These are phyloP conservation scores for Daphoenositta chrysoptera DNA, from an alignment of 2,113 vertebrate genomes.

Conservation along the genomic window DNA sequence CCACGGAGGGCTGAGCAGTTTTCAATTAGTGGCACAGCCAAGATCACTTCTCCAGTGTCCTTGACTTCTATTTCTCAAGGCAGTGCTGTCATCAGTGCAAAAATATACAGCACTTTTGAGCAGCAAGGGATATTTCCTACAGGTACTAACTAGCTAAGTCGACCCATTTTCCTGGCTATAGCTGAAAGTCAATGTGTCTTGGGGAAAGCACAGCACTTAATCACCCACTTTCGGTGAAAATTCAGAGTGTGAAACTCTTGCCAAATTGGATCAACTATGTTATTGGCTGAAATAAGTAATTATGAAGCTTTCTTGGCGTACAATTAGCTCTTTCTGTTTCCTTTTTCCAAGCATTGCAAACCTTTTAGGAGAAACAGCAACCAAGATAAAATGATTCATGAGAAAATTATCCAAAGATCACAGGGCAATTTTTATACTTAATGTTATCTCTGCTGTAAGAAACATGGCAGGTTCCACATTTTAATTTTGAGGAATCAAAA, in stretches of 20 bases:
- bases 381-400: neutral
- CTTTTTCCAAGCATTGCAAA: neutral
- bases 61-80: neutral
- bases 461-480: neutral
- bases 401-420: conserved; percentile 6
- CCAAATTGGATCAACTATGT: conserved; percentile 43
- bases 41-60: neutral
- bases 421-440: neutral
- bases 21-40: neutral
- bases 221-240: conserved; percentile 14
- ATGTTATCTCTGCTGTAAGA: neutral
- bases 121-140: neutral
- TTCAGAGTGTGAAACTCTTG: conserved; percentile 9
- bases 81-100: neutral
- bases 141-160: neutral
- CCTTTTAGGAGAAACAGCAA: conserved; percentile 20
- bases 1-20: neutral
- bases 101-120: neutral
- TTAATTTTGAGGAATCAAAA: conserved; percentile 17
- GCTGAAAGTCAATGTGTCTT: neutral
- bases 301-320: conserved; percentile 25
- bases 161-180: neutral
- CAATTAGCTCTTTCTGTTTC: neutral
- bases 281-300: conserved; percentile 30
- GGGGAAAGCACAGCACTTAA: neutral